Evolutionary conservation across 2,888 invertebrate species (phyloP).

Genomic region (Aphodius sticticus): DNA sequence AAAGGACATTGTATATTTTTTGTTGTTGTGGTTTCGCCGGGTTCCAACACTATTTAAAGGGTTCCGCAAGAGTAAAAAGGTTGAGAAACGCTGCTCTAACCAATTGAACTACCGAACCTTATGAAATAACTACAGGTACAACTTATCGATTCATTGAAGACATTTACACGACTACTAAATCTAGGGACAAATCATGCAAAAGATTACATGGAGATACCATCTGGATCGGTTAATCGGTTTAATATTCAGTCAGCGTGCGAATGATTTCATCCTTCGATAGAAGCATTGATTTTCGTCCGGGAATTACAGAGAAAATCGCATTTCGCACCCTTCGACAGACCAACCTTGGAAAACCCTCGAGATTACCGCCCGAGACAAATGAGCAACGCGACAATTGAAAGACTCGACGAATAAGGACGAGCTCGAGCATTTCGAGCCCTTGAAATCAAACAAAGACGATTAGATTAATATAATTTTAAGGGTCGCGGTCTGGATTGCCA

Average conservation of each 20-base stretch:
- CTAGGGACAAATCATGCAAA: background rate
- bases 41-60: too few species aligned
- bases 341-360: background rate
- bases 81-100: too few species aligned
- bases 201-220: background rate
- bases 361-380: background rate
- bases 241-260: background rate
- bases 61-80: too few species aligned
- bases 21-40: too few species aligned
- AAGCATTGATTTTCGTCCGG: background rate
- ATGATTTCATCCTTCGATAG: constrained; percentile 4
- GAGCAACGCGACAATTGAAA: constrained; percentile 4
- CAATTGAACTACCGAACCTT: too few species aligned
- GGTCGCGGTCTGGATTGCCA: background rate
- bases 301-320: background rate
- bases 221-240: background rate
- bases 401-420: background rate
- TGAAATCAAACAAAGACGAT: constrained; percentile 4
- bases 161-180: too few species aligned
- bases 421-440: background rate
- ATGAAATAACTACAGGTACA: too few species aligned
- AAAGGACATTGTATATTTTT: too few species aligned
- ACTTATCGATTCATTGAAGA: too few species aligned
- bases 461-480: background rate
- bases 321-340: background rate